Base-by-base conservation (phyloP, 2,113 vertebrate species). In the Urocolius indicus region DNA sequence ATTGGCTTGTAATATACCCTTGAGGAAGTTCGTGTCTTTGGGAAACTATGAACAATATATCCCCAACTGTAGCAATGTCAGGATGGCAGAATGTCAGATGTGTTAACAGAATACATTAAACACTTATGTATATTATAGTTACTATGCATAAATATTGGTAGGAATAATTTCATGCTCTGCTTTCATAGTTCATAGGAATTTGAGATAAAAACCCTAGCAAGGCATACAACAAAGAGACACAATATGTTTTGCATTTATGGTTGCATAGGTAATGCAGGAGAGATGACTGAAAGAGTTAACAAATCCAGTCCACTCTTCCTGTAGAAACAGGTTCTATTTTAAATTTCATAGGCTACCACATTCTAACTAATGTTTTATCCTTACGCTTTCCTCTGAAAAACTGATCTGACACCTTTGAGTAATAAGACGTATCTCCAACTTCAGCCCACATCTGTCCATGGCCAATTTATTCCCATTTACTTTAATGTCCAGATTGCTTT, bases 391-490 rank as follows among this genome's bases (percentile, higher is more conserved):
- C 46, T 58, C 13, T 75, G 32, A 90, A 93, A 85, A 84, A 65
- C 5, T 57, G 59, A 38, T 78, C 73, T 52, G 51, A 65, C 24
- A 92, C 63, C 55, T 86, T 66, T 88, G 36, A 90, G 75, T 77
- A 88, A 77, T 51, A 89, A 72, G 24, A 36, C 27, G 41, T 19
- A 65, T n/a, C 66, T 84, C 92, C 66, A 20, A 72, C 94, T 94
- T 80, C 66, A 95, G 73, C 30, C 84, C 89, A 89, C 73, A 95
- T 81, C 83, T 94, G 80, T 75, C 92, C 62, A 46, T 72, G 41
- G 91, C n/a, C 52, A 87, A 78, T 92, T 89, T 92, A 84, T 91
- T 90, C 57, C 57, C 69, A 82, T 87, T 95, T 95, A 74, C 38
- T 20, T 21, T 68, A 78, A 43, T 51, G 89, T 84, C 80, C 92